These are phyloP conservation scores for Trogon melanurus DNA, from an alignment of 2,113 vertebrate genomes.

Conservation along the genomic window DNA sequence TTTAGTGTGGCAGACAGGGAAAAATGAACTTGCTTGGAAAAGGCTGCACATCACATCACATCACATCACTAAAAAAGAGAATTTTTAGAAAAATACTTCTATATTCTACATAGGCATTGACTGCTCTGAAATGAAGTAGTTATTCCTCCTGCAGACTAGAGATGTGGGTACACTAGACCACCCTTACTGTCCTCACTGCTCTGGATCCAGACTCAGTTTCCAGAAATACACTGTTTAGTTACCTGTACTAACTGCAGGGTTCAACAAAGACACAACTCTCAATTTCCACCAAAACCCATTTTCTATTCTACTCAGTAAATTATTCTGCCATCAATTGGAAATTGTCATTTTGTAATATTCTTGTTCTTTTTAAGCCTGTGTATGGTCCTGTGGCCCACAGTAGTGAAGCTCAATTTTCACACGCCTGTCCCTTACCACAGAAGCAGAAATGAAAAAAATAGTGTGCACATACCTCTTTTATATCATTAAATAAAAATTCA, in stretches of 20 bases:
- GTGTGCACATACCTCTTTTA: background rate
- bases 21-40: background rate
- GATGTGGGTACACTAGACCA: background rate
- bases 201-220: accelerated
- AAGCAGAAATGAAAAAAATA: background rate
- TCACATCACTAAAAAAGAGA: background rate
- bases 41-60: background rate
- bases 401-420: background rate
- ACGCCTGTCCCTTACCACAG: background rate
- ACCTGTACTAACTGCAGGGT: background rate
- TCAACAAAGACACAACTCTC: background rate
- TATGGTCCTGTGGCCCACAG: background rate
- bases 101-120: background rate
- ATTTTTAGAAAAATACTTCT: background rate
- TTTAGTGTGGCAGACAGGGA: background rate
- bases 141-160: background rate
- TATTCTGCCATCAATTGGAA: background rate
- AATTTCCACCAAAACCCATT: background rate
- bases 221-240: background rate
- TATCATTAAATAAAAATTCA: background rate
- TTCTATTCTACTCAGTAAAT: background rate
- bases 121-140: background rate
- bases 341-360: background rate
- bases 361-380: background rate
- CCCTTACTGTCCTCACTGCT: background rate